Evolutionary conservation across 2,888 invertebrate genomes (phyloP).

Genomic region (Drosophila flavopinicola): DNA sequence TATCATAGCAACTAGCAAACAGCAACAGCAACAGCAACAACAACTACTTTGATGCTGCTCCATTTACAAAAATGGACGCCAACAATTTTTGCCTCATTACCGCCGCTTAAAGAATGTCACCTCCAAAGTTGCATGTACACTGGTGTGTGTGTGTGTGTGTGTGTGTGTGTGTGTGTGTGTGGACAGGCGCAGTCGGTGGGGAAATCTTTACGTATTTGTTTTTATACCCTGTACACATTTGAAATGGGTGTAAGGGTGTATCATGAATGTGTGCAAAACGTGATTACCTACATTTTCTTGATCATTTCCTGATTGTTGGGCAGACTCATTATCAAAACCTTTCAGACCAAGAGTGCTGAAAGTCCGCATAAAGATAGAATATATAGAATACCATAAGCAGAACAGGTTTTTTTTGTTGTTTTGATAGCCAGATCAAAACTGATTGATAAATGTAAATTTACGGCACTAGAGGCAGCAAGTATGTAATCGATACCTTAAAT

Average conservation of each 20-base stretch:
- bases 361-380: too few species aligned
- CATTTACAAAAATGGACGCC: constrained; percentile 71
- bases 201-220: constrained; percentile 46
- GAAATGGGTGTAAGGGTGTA: background rate
- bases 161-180: constrained; percentile 13
- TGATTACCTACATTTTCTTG: too few species aligned
- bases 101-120: constrained; percentile 67
- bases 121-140: constrained; percentile 21
- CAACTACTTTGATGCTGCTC: constrained; percentile 64
- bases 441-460: too few species aligned
- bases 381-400: too few species aligned
- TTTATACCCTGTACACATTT: constrained; percentile 2
- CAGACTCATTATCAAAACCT: too few species aligned
- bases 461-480: too few species aligned
- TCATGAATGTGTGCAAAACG: background rate
- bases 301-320: too few species aligned
- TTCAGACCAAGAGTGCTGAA: too few species aligned
- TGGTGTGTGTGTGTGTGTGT: constrained; percentile 1
- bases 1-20: constrained; percentile 18
- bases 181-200: constrained; percentile 40
- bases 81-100: constrained; percentile 75
- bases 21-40: constrained; percentile 34
- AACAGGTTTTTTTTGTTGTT: too few species aligned
- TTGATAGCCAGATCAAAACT: too few species aligned
- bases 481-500: too few species aligned